Evolutionary conservation across 2,888 invertebrate genomes (phyloP), one percentile per base, ranked within the genome.

Genomic region (Phortica magna): DNA sequence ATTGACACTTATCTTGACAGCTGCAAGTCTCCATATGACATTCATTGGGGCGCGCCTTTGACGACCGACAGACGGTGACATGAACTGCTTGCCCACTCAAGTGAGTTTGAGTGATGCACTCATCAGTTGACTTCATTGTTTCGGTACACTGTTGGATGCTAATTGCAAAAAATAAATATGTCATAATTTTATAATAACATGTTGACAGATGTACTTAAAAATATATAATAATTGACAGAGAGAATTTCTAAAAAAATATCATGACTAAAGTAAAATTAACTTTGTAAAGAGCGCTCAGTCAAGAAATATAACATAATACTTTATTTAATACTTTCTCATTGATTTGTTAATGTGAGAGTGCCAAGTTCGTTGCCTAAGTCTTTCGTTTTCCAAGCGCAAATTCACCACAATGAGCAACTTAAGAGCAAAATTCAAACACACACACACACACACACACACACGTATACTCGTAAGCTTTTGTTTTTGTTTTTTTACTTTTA

Each of bases 51-150:
- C 39, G 65, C 65, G 39, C 31, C n/a, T 65, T 65, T 65, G 65
- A n/a, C 57, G 19, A 85, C 84, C 84, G 85, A 83, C 86, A 84
- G 88, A 87, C 88, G 48, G 5, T 2, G 14, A 87, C 86, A 85
- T 84, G 84, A 79, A 82, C 74, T 80, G 83, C 84, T 83, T 31
- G 31, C 31, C 31, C 5, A 31, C 31, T 31, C 31, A 31, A 31
- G 3, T 31, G 31, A 31, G 31, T 4, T 31, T 31, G 31, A 31
- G 5, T 31, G 31, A 31, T 31, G 31, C 31, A 31, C 31, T 31
- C 31, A 1, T 31, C 2, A 31, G 2, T 31, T 31, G 2, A 31
- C 31, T 2, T 31, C 31, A 31, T 31, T 31, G 31, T 31, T 31
- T 4, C 31, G 0, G 31, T 31, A 2, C 31, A 4, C 31, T 31